These are phyloP conservation scores for Cynopterus sphinx DNA, from an alignment of 2,797 vertebrate species.

Conservation along the genomic window DNA sequence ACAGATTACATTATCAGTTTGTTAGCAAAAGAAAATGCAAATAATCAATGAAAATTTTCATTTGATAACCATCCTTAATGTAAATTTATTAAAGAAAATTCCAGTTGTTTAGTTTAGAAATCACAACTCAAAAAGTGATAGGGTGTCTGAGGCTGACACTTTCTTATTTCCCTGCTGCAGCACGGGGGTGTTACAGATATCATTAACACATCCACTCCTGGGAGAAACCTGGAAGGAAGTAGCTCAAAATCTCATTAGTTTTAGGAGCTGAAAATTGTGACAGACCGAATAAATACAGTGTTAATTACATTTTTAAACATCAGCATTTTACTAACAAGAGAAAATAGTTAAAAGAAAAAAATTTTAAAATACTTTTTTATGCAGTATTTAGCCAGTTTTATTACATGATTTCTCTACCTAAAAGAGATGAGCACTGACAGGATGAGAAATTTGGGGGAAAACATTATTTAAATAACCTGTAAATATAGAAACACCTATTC, in stretches of 20 bases:
- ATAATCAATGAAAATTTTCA: background rate
- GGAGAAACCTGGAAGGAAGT: background rate
- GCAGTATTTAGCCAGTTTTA: background rate
- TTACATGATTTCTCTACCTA: background rate
- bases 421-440: background rate
- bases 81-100: background rate
- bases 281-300: slow-evolving; percentile 43
- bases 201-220: background rate
- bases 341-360: background rate
- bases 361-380: background rate
- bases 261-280: slow-evolving; percentile 50
- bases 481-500: background rate
- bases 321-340: background rate
- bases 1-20: background rate
- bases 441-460: background rate
- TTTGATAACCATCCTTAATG: background rate
- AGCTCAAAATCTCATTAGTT: slow-evolving; percentile 10
- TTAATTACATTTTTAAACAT: slow-evolving; percentile 53
- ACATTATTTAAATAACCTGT: background rate
- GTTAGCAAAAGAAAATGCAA: background rate
- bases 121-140: background rate
- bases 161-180: background rate
- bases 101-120: background rate
- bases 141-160: background rate
- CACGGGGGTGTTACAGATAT: background rate